Conservation (phyloP, 2,113 vertebrate species). For the Aviceda subcristata region DNA sequence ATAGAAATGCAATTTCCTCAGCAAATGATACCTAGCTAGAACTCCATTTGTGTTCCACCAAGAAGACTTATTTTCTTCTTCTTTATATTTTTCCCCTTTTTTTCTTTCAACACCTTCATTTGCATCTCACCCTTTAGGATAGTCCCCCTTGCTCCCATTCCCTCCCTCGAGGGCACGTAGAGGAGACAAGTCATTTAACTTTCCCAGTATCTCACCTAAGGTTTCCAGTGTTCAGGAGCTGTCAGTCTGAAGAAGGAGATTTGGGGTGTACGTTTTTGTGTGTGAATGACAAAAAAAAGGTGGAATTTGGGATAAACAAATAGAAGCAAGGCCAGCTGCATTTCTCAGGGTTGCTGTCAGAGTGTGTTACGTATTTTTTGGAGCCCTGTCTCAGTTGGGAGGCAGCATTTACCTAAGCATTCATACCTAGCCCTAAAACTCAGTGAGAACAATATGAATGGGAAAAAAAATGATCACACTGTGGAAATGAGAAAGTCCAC, state of each 20-base stretch:
- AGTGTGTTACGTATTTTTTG: neutral
- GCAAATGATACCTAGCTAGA: constrained; percentile 89
- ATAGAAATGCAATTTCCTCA: constrained; percentile 87
- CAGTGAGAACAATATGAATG: neutral
- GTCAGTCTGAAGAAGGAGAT: neutral
- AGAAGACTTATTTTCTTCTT: constrained; percentile 59
- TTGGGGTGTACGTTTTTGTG: neutral
- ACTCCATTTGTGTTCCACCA: constrained; percentile 81
- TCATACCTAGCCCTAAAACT: neutral
- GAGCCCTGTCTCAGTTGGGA: neutral
- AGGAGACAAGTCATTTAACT: neutral
- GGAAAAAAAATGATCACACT: neutral
- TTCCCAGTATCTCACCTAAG: neutral
- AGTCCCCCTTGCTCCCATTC: neutral
- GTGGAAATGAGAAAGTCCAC: neutral
- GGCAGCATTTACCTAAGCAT: neutral
- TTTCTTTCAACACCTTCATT: constrained; percentile 4
- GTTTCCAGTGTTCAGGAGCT: neutral
- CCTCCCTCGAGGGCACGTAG: neutral
- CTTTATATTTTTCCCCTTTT: neutral
- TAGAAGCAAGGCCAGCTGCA: neutral
- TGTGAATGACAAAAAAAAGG: neutral
- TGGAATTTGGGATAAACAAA: neutral
- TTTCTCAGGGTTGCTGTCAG: neutral
- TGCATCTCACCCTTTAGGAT: neutral